Evolutionary conservation across 2,888 invertebrate species (phyloP), one percentile per base, ranked within the genome.

Genomic region (Cryptus viduatorius): DNA sequence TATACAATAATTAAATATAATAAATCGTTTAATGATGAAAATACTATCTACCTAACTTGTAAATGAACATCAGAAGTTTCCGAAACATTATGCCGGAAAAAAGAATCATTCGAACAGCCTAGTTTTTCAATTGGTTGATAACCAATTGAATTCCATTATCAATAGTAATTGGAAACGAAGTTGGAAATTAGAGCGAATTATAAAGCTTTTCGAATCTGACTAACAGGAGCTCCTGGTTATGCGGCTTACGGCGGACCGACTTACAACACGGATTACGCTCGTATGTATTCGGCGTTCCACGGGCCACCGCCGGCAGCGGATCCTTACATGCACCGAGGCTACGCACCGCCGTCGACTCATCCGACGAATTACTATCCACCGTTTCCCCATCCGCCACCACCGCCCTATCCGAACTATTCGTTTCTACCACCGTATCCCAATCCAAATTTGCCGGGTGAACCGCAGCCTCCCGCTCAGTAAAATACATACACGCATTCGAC

Each of bases 391-490:
- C 94, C 95, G 46, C 94, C 95, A 8, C 93, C 93, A 24, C 93
- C 94, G 53, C 95, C 95, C 89, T 95, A 95, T 92, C 95, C 94
- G 29, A 95, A 94, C 65, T 95, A 95, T 91, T 94, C 94, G 14
- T 94, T 94, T 86, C 93, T 94, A 73, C 92, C 93, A 71, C 95
- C 95, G 89, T 95, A 95, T 91, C 94, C 95, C 8, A 93, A 93
- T 86, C 93, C 93, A n/a, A 92, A 92, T 81, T 91, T 93, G 88
- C 91, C 93, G 78, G 91, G 93, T 71, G 93, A 94, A 83, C 93
- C 93, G 83, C 94, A 92, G 86, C 94, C 94, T 75, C 93, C 94
- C 67, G 88, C 91, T 83, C 93, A 94, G 84, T 93, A 94, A 87
- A 86, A 69, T 8, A 37, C 37, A 37, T 1, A 31, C 24, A 31